Evolutionary conservation across 2,113 vertebrate genomes (phyloP).

Genomic region (Neoarius graeffei): DNA sequence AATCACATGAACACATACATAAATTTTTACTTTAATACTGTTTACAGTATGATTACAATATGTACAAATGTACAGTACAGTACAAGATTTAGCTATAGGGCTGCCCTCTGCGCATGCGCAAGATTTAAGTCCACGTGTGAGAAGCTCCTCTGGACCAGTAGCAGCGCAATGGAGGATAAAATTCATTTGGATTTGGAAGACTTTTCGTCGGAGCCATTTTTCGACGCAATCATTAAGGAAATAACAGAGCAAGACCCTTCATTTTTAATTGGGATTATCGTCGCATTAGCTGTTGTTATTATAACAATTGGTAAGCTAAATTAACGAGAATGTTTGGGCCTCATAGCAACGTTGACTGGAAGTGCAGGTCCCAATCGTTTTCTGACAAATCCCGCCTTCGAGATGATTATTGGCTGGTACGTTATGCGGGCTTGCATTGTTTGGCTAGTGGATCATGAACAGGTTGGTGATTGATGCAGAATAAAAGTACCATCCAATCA

Average conservation of each 20-base stretch:
- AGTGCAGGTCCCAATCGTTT: background rate
- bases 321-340: background rate
- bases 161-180: slow-evolving; percentile 60
- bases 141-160: background rate
- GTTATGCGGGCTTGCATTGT: background rate
- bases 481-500: background rate
- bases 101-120: slow-evolving; percentile 19
- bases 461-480: background rate
- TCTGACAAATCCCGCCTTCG: background rate
- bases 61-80: background rate
- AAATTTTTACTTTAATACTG: background rate
- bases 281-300: slow-evolving; percentile 68
- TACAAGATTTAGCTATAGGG: background rate
- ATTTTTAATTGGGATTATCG: slow-evolving; percentile 66
- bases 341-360: background rate
- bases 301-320: slow-evolving; percentile 68
- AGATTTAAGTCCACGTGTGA: slow-evolving; percentile 3
- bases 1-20: background rate
- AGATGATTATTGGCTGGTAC: background rate
- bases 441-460: background rate
- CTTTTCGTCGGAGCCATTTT: slow-evolving; percentile 58
- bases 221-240: slow-evolving; percentile 62
- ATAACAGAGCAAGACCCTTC: slow-evolving; percentile 67
- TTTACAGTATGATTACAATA: background rate
- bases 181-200: slow-evolving; percentile 52